Evolutionary conservation across 2,113 vertebrate species (phyloP).

Genomic region (Dasyurus viverrinus): DNA sequence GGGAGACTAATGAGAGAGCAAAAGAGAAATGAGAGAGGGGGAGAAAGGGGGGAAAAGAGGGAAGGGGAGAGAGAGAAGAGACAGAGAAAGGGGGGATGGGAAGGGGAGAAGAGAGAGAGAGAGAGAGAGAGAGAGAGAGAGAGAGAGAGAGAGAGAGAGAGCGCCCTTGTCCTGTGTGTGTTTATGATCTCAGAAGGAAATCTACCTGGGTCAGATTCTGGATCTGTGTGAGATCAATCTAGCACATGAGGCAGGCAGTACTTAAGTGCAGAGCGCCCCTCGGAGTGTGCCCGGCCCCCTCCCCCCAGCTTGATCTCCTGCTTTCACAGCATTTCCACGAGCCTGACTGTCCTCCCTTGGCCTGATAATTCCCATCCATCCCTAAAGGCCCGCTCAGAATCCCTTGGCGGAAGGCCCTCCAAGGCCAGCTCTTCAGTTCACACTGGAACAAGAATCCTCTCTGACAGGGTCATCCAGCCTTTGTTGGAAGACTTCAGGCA

Average conservation of each 20-base stretch:
- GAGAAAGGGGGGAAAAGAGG: too few species aligned
- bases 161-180: not conserved
- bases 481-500: not conserved
- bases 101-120: not conserved
- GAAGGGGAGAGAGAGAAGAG: not conserved
- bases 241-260: not conserved
- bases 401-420: not conserved
- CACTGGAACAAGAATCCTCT: not conserved
- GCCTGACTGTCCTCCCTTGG: not conserved
- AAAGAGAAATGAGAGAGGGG: too few species aligned
- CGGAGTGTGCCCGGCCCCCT: not conserved
- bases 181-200: not conserved
- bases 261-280: not conserved
- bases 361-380: not conserved
- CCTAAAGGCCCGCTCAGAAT: not conserved
- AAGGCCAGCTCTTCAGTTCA: not conserved
- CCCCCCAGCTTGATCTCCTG: not conserved
- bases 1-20: too few species aligned
- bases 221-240: not conserved
- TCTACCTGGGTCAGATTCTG: not conserved
- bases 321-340: not conserved
- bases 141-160: not conserved
- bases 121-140: not conserved
- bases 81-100: not conserved
- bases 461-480: not conserved